These are phyloP conservation scores for Gortyna flavago DNA, from an alignment of 2,888 invertebrate genomes.

Conservation along the genomic window DNA sequence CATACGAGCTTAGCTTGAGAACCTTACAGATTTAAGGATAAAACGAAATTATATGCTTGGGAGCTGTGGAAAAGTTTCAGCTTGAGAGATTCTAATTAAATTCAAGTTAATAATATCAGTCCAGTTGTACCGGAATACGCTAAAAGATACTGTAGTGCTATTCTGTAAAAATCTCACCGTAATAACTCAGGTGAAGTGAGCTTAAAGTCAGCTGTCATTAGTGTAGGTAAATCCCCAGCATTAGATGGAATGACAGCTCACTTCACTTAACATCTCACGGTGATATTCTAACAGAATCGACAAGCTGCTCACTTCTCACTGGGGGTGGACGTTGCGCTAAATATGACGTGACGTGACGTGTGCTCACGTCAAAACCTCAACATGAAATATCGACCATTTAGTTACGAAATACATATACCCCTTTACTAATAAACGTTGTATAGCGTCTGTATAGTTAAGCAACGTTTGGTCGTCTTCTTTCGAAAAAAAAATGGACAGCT, in stretches of 20 bases:
- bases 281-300: no score
- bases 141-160: neutral
- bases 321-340: neutral
- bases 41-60: conserved; percentile 32
- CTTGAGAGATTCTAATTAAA: conserved; percentile 6
- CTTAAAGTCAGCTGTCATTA: no score
- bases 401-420: neutral
- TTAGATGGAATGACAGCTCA: no score
- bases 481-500: neutral
- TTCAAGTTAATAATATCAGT: neutral
- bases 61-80: conserved; percentile 1
- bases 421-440: no score
- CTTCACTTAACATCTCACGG: no score
- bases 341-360: neutral
- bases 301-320: neutral
- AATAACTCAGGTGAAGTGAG: no score
- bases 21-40: conserved; percentile 15
- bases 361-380: neutral
- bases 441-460: no score
- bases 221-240: no score
- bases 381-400: neutral
- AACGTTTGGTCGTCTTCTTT: no score
- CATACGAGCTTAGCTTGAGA: conserved; percentile 19
- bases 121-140: neutral
- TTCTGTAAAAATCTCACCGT: no score